Evolutionary conservation across 2,113 vertebrate genomes (phyloP).

Genomic region (Hemiprocne comata): DNA sequence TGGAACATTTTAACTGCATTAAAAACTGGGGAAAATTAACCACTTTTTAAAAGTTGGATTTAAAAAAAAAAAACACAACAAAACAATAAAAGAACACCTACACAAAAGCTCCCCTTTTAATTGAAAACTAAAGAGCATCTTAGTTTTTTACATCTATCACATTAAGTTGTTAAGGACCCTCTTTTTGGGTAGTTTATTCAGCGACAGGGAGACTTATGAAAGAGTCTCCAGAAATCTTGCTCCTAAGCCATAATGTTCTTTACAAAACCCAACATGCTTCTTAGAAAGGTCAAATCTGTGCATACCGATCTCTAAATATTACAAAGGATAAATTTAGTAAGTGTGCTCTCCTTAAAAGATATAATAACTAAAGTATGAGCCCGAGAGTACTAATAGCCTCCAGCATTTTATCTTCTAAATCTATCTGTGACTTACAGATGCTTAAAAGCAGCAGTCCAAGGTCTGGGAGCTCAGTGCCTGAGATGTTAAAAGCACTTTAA

Average conservation of each 20-base stretch:
- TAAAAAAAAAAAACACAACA: background rate
- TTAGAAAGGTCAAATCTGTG: background rate
- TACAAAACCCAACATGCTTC: background rate
- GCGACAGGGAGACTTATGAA: background rate
- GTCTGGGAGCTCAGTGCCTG: background rate
- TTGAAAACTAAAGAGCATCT: background rate
- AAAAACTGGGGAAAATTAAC: background rate
- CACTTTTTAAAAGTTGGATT: background rate
- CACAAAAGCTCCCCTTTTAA: background rate
- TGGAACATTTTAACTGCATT: background rate
- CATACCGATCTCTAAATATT: background rate
- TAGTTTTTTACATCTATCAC: background rate
- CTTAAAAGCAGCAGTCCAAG: slow-evolving; percentile 52
- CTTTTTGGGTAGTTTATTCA: background rate
- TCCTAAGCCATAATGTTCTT: background rate
- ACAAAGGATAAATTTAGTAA: background rate
- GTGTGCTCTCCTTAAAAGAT: background rate
- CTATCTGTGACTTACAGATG: background rate
- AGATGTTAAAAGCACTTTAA: slow-evolving; percentile 54
- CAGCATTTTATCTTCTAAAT: slow-evolving; percentile 41
- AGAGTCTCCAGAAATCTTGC: background rate
- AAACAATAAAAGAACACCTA: background rate
- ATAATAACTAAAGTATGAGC: background rate
- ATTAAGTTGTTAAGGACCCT: background rate
- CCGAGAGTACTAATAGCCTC: background rate